These are phyloP conservation scores for Hozukius guyotensis DNA, from an alignment of 2,797 vertebrate species.

Conservation along the genomic window DNA sequence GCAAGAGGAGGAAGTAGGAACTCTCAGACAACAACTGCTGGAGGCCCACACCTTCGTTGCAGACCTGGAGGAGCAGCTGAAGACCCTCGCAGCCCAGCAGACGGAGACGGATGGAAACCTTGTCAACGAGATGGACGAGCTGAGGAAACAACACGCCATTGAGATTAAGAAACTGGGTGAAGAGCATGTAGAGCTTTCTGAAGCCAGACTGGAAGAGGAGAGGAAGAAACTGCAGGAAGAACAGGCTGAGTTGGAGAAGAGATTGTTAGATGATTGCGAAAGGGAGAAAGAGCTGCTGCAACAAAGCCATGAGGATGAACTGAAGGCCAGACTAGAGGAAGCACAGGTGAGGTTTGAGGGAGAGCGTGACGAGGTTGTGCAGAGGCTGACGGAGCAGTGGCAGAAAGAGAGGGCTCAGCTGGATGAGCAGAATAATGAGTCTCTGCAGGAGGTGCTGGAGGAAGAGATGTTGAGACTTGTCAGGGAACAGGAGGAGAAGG, in stretches of 20 bases:
- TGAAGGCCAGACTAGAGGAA: slow-evolving; percentile 69
- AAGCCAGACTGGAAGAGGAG: slow-evolving; percentile 65
- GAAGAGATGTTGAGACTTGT: slow-evolving; percentile 76
- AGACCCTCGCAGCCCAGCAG: slow-evolving; percentile 53
- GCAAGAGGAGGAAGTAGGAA: slow-evolving; percentile 69
- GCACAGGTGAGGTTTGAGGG: slow-evolving; percentile 51
- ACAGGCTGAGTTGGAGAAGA: slow-evolving; percentile 53
- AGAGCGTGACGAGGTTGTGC: slow-evolving; percentile 59
- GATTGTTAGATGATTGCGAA: slow-evolving; percentile 59
- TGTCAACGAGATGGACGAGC: slow-evolving; percentile 53
- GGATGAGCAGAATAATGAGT: slow-evolving; percentile 72
- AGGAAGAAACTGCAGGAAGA: slow-evolving; percentile 52
- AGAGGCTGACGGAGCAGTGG: slow-evolving; percentile 71
- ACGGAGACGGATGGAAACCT: slow-evolving; percentile 20
- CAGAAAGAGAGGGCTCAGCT: slow-evolving; percentile 69
- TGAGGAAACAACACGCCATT: slow-evolving; percentile 54
- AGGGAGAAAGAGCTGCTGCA: slow-evolving; percentile 60
- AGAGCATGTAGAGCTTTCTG: slow-evolving; percentile 43
- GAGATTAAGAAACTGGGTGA: slow-evolving; percentile 62
- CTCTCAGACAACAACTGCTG: slow-evolving; percentile 68
- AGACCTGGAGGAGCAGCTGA: slow-evolving; percentile 77
- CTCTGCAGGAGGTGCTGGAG: slow-evolving; percentile 73
- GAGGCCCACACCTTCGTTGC: slow-evolving; percentile 47
- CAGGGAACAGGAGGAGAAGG: slow-evolving; percentile 77
- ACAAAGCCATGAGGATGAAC: slow-evolving; percentile 53